phyloP scores from a whole-genome alignment of 2,888 invertebrate species.

The Microctonus aethiopoides region DNA sequence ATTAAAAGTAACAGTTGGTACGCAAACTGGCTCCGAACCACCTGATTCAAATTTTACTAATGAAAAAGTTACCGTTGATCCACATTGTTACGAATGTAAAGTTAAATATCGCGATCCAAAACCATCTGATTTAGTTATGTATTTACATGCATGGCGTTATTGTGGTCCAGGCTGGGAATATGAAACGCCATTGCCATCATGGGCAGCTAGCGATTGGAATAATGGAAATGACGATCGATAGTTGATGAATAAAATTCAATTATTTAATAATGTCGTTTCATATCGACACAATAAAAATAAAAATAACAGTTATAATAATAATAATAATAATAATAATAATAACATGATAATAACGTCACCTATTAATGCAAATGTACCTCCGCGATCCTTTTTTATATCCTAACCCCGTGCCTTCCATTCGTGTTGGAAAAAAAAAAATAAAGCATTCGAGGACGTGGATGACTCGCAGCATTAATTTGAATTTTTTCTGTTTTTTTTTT shows the following conservation, averaged over 20 bases:
- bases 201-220: conserved; percentile 90
- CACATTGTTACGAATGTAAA: conserved; percentile 93
- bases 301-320: not conserved
- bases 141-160: conserved; percentile 95
- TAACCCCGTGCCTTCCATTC: conserved; percentile 66
- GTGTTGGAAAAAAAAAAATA: conserved; percentile 42
- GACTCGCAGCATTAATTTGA: not conserved
- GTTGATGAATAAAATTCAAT: conserved; percentile 42
- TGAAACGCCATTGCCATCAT: conserved; percentile 90
- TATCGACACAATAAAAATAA: conserved; percentile 2
- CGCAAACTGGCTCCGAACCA: conserved; percentile 85
- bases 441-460: conserved; percentile 23
- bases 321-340: conserved; percentile 7
- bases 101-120: conserved; percentile 91
- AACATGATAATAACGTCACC: not conserved
- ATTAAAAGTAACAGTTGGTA: conserved; percentile 81
- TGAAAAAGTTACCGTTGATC: conserved; percentile 82
- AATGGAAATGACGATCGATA: conserved; percentile 77
- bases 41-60: conserved; percentile 76
- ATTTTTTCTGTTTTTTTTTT: not conserved
- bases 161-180: conserved; percentile 95
- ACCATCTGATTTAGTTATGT: conserved; percentile 93
- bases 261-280: conserved; percentile 8
- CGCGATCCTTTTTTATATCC: conserved; percentile 49
- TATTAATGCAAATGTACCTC: conserved; percentile 28